Evolutionary conservation across 2,888 invertebrate species (phyloP).

Genomic region (Oasisia sp.): DNA sequence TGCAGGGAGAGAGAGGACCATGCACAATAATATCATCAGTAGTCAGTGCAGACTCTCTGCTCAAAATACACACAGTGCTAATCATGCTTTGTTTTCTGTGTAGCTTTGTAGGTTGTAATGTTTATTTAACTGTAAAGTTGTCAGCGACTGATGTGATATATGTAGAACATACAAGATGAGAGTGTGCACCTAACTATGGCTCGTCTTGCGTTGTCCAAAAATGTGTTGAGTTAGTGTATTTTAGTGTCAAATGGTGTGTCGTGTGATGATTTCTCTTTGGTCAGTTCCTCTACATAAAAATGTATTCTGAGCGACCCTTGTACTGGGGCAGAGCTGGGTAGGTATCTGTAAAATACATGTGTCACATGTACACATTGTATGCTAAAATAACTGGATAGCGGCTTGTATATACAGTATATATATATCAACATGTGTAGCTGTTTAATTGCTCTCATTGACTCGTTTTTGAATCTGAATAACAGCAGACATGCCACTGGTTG

Average conservation of each 20-base stretch:
- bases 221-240: constrained; percentile 5
- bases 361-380: not conserved
- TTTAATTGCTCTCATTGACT: not conserved
- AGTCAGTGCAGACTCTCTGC: not conserved
- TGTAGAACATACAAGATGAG: not conserved
- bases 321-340: not conserved
- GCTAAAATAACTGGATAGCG: not conserved
- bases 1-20: not conserved
- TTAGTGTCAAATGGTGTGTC: not conserved
- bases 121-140: not conserved
- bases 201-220: not conserved
- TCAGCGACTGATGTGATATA: not conserved
- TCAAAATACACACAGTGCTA: not conserved
- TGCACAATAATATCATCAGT: not conserved
- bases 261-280: not conserved
- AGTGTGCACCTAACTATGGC: not conserved
- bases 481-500: not conserved
- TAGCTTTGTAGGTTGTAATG: not conserved
- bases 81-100: not conserved
- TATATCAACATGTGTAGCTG: not conserved
- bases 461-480: not conserved
- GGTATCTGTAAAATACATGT: not conserved
- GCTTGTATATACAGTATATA: not conserved
- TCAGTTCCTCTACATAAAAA: not conserved
- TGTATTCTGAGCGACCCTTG: not conserved